Base-by-base conservation (phyloP, 2,888 invertebrate genomes). In the Lottia gigantea region DNA sequence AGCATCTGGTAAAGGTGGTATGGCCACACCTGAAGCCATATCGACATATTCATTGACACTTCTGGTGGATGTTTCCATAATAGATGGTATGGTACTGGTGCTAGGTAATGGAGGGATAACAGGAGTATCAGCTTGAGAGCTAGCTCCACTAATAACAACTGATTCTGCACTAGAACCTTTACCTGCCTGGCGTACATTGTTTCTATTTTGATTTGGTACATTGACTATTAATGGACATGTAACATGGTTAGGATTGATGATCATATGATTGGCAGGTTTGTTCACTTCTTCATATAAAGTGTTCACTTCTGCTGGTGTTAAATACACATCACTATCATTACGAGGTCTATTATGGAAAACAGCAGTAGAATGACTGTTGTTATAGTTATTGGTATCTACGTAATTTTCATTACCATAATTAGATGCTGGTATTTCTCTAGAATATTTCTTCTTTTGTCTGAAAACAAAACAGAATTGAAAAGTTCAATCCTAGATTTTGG, bases 291-390 rank as follows among this genome's bases (percentile, higher is more conserved):
- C 81, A 63, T 82, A 82, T 40, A 78, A 66, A 47, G 76, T 67
- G 25, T 72, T 76, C 65, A 78, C 72, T 45, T 82, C 81, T 63
- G 68, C 70, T 2, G 82, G 79, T 16, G 81, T 78, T 55, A 81
- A 76, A 68, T 82, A 84, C 19, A 83, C 67, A 65, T 80, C 79
- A 71, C 80, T 80, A 71, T 73, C 68, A 15, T 79, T 77, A 15
- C 80, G 73, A 2, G 62, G 64, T 3, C 46, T 46, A 23, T 61
- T 16, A 25, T 26, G 46, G 55, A 55, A 46, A 65, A 14, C 63
- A 61, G 19, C 62, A n/a, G 66, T 65, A 19, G 31, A 66, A 16
- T 62, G 66, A 68, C 62, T 45, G 11, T 45, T 72, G 16, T 49
- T 73, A 72, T 45, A 74, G 71, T 12, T 73, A 72, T 40, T 40